A percentile compares a stretch with the other conserved stretches of the same genome.
Conservation (phyloP, 2,888 invertebrate genomes). For the Acronicta aceris region DNA sequence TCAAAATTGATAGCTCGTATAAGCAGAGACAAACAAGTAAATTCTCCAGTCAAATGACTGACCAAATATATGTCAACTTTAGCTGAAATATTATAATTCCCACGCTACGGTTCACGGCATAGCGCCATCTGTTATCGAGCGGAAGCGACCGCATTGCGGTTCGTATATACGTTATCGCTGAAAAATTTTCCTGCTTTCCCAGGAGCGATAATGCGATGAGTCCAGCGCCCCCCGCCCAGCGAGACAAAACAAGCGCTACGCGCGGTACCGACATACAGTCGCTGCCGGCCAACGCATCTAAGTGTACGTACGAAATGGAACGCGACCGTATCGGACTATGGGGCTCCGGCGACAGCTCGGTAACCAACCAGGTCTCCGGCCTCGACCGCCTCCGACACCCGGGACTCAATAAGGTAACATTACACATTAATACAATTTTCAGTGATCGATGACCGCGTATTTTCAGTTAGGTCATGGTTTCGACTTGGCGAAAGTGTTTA, state of each 20-base stretch:
- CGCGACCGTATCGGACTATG: conserved; percentile 91
- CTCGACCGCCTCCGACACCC: conserved; percentile 92
- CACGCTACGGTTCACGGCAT: conserved; percentile 57
- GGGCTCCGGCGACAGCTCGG: conserved; percentile 89
- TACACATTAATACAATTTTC: conserved; percentile 23
- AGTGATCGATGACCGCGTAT: conserved; percentile 58
- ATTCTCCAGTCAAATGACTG: background rate
- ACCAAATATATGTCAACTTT: background rate
- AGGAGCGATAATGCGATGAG: conserved; percentile 86
- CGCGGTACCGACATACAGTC: conserved; percentile 76
- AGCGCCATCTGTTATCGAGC: conserved; percentile 83
- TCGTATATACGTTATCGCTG: conserved; percentile 75
- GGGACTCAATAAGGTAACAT: conserved; percentile 91
- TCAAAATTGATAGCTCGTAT: too few species aligned
- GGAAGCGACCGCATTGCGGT: conserved; percentile 73
- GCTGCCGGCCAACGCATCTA: conserved; percentile 65
- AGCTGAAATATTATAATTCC: conserved; percentile 36
- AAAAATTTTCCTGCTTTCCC: conserved; percentile 86
- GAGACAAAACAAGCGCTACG: conserved; percentile 78
- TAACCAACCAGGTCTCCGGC: conserved; percentile 89
- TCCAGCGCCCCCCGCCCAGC: conserved; percentile 81
- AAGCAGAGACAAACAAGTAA: too few species aligned
- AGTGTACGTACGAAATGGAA: conserved; percentile 84
- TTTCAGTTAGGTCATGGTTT: conserved; percentile 77
- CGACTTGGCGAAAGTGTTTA: conserved; percentile 67